These are phyloP conservation scores for Disparrhopalites patrizii DNA, from an alignment of 2,888 invertebrate species.

Conservation along the genomic window DNA sequence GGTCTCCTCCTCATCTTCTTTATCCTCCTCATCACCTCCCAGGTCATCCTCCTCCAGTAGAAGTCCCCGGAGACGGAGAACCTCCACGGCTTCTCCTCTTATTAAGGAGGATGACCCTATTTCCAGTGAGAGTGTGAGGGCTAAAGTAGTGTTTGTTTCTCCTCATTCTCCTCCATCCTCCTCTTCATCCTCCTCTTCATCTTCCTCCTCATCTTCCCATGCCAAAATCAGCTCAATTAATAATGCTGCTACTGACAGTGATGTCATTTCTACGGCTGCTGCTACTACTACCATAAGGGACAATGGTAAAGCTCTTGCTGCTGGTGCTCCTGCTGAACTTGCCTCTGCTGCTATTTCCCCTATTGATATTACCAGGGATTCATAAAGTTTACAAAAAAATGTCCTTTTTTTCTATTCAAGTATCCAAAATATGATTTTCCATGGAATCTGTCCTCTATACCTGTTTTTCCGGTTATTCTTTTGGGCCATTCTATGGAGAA, in stretches of 20 bases:
- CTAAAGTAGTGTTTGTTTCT: slow-evolving; percentile 6
- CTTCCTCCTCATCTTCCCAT: not conserved
- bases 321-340: not conserved
- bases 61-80: not conserved
- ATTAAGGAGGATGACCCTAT: slow-evolving; percentile 1
- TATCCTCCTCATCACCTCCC: too few relatives aligned
- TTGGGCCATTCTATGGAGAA: too few relatives aligned
- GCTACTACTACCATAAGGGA: not conserved
- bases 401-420: too few relatives aligned
- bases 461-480: too few relatives aligned
- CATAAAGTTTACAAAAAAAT: too few relatives aligned
- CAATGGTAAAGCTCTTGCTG: not conserved
- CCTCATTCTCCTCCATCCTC: not conserved
- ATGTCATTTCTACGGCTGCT: not conserved
- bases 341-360: slow-evolving; percentile 7
- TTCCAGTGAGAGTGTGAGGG: slow-evolving; percentile 20
- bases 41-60: too few relatives aligned
- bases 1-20: too few relatives aligned
- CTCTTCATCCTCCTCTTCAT: slow-evolving; percentile 9
- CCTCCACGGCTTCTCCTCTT: not conserved
- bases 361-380: too few relatives aligned
- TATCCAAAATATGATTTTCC: too few relatives aligned
- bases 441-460: too few relatives aligned
- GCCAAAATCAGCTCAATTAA: not conserved
- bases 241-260: not conserved